Conservation (phyloP, 2,113 vertebrate species). For the Camelus bactrianus region DNA sequence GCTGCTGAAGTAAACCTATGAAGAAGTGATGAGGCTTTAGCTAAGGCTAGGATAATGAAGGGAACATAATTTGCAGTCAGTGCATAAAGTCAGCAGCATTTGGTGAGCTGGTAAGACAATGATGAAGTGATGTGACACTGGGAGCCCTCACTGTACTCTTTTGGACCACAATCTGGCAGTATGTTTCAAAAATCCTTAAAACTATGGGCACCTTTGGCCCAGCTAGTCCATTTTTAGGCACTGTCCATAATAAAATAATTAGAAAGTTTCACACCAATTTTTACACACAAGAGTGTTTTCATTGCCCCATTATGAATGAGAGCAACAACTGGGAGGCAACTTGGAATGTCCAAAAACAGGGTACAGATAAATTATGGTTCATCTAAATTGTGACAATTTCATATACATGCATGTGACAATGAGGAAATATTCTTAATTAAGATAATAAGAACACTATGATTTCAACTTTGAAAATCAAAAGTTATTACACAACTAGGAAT, state of each 20-base stretch:
- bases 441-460: background rate
- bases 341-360: background rate
- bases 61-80: background rate
- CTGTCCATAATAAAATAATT: background rate
- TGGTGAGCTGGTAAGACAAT: background rate
- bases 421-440: slow-evolving; percentile 2
- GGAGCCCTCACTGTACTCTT: background rate
- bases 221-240: background rate
- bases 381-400: background rate
- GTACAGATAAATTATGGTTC: background rate
- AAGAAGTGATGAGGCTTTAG: background rate
- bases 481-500: background rate
- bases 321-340: background rate
- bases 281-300: background rate
- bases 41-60: background rate
- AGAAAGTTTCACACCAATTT: background rate
- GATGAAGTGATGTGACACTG: background rate
- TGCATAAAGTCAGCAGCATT: background rate
- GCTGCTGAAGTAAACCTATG: background rate
- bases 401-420: background rate
- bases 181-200: background rate
- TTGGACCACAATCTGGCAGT: background rate
- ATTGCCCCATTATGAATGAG: background rate
- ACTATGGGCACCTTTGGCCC: background rate
- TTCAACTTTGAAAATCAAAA: background rate